phyloP scores from a whole-genome alignment of 2,113 vertebrate species.

The Hydrolagus affinis region DNA sequence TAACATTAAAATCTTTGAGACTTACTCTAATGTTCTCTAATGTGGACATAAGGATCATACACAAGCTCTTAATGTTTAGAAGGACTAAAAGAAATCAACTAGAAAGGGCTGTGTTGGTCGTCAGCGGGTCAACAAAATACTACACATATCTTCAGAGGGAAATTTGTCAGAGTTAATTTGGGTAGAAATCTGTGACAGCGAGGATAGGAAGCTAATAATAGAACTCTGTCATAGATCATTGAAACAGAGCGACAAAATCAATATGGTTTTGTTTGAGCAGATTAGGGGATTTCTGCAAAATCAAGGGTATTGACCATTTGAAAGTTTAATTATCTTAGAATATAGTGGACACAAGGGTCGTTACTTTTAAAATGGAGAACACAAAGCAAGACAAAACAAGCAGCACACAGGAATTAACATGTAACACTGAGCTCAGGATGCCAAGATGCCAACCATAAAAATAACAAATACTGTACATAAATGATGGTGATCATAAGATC shows the following conservation, averaged over 20 bases:
- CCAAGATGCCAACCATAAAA: too few species aligned
- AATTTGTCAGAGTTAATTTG: not conserved
- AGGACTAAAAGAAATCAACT: not conserved
- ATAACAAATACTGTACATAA: too few species aligned
- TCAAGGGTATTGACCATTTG: not conserved
- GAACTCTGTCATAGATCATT: not conserved
- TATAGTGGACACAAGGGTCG: not conserved
- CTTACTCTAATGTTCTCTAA: too few species aligned
- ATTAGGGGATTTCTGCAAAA: not conserved
- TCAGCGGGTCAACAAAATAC: constrained; percentile 1
- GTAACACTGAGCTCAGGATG: too few species aligned
- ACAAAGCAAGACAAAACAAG: too few species aligned
- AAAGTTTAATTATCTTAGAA: not conserved
- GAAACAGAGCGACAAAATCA: not conserved
- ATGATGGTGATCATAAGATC: too few species aligned
- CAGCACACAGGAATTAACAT: too few species aligned
- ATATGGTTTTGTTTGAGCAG: constrained; percentile 5
- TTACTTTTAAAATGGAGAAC: not conserved
- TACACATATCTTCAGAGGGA: not conserved
- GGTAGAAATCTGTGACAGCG: not conserved
- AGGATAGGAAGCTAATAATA: not conserved
- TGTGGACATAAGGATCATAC: not conserved
- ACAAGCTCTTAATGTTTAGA: not conserved
- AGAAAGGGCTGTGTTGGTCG: not conserved
- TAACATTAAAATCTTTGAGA: too few species aligned